phyloP scores from a whole-genome alignment of 2,797 vertebrate genomes.

The Vipera latastei region DNA sequence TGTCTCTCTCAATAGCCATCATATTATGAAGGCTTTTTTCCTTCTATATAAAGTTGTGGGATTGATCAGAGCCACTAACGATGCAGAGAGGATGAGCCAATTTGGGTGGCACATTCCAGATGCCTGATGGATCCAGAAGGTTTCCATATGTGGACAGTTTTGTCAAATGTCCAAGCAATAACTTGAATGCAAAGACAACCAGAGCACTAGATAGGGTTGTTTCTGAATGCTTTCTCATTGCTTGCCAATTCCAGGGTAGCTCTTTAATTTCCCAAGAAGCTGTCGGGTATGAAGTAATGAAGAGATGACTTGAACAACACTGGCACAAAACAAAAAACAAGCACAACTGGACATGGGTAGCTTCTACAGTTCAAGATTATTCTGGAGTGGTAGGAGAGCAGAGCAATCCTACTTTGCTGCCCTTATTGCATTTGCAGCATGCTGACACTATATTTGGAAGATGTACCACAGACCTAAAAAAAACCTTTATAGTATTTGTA shows the following conservation, averaged over 20 bases:
- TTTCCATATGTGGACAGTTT: background rate
- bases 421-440: background rate
- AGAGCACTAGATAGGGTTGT: background rate
- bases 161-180: background rate
- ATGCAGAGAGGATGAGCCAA: background rate
- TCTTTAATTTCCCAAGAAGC: background rate
- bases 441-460: background rate
- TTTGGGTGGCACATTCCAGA: background rate
- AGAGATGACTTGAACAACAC: background rate
- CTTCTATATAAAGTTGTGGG: background rate
- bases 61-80: background rate
- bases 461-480: background rate
- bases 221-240: background rate
- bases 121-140: background rate
- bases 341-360: background rate
- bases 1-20: background rate
- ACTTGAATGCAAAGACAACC: background rate
- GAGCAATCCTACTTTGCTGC: background rate
- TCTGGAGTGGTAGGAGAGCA: background rate
- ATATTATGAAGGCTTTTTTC: background rate
- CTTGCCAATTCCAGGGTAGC: background rate
- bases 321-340: background rate
- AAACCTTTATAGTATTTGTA: background rate
- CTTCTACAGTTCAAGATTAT: background rate
- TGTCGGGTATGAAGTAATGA: background rate